These are phyloP conservation scores for Gorsachius magnificus DNA, from an alignment of 2,797 vertebrate species.

Conservation along the genomic window DNA sequence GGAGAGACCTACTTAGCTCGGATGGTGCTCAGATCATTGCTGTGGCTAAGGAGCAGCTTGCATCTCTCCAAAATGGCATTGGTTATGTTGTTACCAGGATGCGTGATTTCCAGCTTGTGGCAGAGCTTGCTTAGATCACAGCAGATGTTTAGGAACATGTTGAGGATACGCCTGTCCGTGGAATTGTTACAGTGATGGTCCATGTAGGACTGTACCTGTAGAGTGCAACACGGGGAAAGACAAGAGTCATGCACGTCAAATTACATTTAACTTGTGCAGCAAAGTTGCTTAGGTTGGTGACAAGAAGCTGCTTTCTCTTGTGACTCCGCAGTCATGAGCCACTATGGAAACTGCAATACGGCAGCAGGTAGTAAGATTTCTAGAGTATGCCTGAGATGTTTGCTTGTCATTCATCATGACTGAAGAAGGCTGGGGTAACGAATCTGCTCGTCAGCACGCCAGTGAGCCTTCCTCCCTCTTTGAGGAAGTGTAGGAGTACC, in stretches of 20 bases:
- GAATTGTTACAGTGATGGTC: constrained; percentile 78
- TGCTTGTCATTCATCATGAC: accelerated
- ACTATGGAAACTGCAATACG: background rate
- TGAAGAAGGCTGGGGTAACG: background rate
- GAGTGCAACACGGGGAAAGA: background rate
- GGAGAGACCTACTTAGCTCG: constrained; percentile 77
- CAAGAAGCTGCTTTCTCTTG: background rate
- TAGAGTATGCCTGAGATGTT: background rate
- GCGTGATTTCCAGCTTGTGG: constrained; percentile 58
- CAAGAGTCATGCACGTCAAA: background rate
- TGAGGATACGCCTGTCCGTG: constrained; percentile 77
- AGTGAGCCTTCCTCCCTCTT: background rate
- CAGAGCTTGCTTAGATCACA: constrained; percentile 69
- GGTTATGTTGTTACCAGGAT: constrained; percentile 24
- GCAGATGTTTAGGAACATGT: constrained; percentile 79
- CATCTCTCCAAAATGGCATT: constrained; percentile 69
- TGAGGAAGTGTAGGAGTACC: background rate
- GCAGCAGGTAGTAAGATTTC: background rate
- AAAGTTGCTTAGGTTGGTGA: background rate
- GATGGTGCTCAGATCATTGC: constrained; percentile 75
- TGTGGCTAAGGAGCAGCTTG: constrained; percentile 75
- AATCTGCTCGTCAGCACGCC: background rate
- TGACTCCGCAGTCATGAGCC: background rate
- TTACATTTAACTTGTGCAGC: background rate
- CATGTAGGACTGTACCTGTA: constrained; percentile 79